Conservation (phyloP, 92 coral and sea anemone genomes). For the Bergia sp. region DNA sequence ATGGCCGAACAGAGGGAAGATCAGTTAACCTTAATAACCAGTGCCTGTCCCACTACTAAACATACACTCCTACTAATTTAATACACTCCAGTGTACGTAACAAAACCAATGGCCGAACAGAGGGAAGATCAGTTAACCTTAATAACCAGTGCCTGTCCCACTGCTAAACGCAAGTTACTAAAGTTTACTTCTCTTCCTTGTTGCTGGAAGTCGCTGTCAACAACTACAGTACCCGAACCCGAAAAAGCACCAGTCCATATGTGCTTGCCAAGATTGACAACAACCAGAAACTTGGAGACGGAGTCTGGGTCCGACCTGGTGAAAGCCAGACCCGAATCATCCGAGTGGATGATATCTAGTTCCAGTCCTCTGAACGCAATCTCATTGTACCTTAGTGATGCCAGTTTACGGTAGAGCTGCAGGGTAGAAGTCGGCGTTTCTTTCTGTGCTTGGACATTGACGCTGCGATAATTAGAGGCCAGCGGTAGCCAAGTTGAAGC, state of each 20-base stretch:
- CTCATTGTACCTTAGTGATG: conserved; percentile 50
- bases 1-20: background rate
- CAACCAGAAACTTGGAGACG: conserved; percentile 53
- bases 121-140: conserved; percentile 16
- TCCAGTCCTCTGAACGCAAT: conserved; percentile 58
- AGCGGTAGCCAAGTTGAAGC: conserved; percentile 69
- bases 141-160: conserved; percentile 74
- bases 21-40: conserved; percentile 54
- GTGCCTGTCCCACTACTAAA: conserved; percentile 58
- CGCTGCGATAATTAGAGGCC: conserved; percentile 47
- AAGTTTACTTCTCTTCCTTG: conserved; percentile 51
- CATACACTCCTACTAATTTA: too few relatives aligned
- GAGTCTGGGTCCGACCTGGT: conserved; percentile 53
- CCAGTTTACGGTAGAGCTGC: conserved; percentile 60
- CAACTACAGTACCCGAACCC: conserved; percentile 65
- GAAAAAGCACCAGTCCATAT: conserved; percentile 57
- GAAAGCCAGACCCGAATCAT: conserved; percentile 69
- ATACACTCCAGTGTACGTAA: too few relatives aligned
- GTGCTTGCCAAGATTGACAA: conserved; percentile 68
- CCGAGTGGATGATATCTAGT: conserved; percentile 67
- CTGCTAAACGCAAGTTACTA: conserved; percentile 42
- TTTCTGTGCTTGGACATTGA: conserved; percentile 66
- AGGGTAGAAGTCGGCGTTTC: conserved; percentile 60
- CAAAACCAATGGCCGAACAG: background rate
- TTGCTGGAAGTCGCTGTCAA: conserved; percentile 66